These are phyloP conservation scores for Xiphophorus maculatus DNA, from an alignment of 2,113 vertebrate species.

Conservation along the genomic window DNA sequence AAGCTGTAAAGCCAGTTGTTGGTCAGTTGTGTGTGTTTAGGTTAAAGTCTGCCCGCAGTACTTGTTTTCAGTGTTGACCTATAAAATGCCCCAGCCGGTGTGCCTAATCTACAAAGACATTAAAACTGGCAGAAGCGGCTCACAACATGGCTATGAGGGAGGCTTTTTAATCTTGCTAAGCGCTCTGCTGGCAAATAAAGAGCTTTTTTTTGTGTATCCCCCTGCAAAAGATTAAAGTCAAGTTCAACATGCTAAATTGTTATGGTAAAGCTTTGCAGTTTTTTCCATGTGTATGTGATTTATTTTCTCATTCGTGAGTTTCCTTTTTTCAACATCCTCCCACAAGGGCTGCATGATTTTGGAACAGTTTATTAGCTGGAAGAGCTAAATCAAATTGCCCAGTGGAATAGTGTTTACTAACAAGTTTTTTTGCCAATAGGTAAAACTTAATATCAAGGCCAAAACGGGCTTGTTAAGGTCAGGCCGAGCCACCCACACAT, in stretches of 20 bases:
- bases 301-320: constrained; percentile 42
- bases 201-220: constrained; percentile 45
- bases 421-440: constrained; percentile 33
- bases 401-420: constrained; percentile 29
- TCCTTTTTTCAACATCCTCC: constrained; percentile 48
- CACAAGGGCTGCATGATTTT: constrained; percentile 27
- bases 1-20: constrained; percentile 68
- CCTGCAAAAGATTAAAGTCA: constrained; percentile 59
- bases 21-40: constrained; percentile 24
- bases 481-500: constrained; percentile 24
- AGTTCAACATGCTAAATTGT: constrained; percentile 47
- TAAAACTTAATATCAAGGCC: constrained; percentile 31
- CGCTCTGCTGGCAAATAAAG: constrained; percentile 66
- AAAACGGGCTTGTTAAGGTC: constrained; percentile 21
- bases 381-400: constrained; percentile 21
- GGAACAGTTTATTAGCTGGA: constrained; percentile 30
- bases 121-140: constrained; percentile 61
- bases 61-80: constrained; percentile 67
- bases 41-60: constrained; percentile 59
- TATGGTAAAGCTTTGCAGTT: constrained; percentile 42
- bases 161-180: constrained; percentile 66
- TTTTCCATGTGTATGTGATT: constrained; percentile 22
- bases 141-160: constrained; percentile 49
- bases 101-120: constrained; percentile 71
- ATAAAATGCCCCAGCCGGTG: constrained; percentile 46